Conservation (phyloP, 2,888 invertebrate genomes). For the Lasioglossum zephyrum region DNA sequence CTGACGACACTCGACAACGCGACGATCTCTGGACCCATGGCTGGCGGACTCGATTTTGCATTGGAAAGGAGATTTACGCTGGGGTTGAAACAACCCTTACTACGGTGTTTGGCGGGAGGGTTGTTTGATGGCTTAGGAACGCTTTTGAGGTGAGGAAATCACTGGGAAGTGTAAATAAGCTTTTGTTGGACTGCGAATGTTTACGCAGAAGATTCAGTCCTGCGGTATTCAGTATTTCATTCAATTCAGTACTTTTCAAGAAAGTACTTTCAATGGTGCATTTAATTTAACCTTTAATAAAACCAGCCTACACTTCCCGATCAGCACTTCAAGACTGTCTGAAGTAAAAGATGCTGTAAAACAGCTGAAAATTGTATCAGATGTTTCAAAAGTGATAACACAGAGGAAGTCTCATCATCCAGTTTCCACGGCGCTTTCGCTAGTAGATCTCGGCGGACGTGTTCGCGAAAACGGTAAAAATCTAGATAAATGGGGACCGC, state of each 20-base stretch:
- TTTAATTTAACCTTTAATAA: neutral
- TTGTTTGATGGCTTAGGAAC: neutral
- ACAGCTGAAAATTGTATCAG: neutral
- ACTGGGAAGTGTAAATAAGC: neutral
- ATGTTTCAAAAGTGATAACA: neutral
- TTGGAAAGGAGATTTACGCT: neutral
- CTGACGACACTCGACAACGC: neutral
- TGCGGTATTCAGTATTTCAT: neutral
- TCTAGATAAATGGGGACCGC: slow-evolving; percentile 33
- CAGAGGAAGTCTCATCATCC: neutral
- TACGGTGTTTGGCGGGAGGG: neutral
- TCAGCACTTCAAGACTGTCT: neutral
- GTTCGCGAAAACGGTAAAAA: slow-evolving; percentile 12
- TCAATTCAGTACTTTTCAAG: neutral
- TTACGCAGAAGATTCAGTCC: neutral
- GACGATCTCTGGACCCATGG: neutral
- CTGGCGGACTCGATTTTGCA: neutral
- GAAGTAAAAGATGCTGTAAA: neutral
- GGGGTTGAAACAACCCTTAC: neutral
- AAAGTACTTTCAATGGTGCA: neutral
- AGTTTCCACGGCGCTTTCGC: slow-evolving; percentile 24
- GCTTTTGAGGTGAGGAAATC: neutral
- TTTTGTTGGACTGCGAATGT: neutral
- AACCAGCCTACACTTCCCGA: neutral
- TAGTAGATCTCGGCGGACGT: slow-evolving; percentile 30